Evolutionary conservation across 2,888 invertebrate genomes (phyloP), one percentile per base, ranked within the genome.

Genomic region (Pammene fasciana): DNA sequence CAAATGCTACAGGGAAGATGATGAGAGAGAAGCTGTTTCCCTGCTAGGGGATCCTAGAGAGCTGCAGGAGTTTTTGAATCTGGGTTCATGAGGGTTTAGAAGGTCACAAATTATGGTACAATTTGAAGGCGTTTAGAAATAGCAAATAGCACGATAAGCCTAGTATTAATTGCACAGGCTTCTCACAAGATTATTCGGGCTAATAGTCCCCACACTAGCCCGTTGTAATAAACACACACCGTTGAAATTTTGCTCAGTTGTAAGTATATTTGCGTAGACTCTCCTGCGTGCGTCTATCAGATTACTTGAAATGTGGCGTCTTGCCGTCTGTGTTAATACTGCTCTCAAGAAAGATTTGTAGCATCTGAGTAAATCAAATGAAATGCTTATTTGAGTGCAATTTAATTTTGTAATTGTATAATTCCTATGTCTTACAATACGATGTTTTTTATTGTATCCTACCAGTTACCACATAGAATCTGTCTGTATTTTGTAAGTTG

Each of bases 11-110:
- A 82, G 77, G 26, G 80, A 83, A 71, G 82, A 88, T 34, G 85
- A 88, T 0, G 82, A 85, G 0, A 89, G 86, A 61, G 87, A 90
- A 75, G 86, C 87, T 0, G 87, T 89, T 0, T 87, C 88, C 0
- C 77, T 92, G 1, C 72, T 90, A 36, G 83, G 87, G 36, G 87
- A 86, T 8, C 83, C 78, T 18, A 70, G 75, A n/a, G 86, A 85
- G 45, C 72, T 84, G 10, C 79, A 82, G 0, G 84, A 86, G 65
- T 72, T 88, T 6, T 55, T 84, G n/a, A 65, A 81, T 14, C 80
- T 79, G 60, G 80, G 82, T 64, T 70, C 72, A 50, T 72, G 75
- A 75, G 14, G 55, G 41, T 9, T 60, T 36, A 13, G 0, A 56
- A 11, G 5, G 18, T 36, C 43, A 10, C n/a, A 43, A 34, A 43